Percentiles rank a stretch among this genome's conserved stretches.
Evolutionary conservation across 2,888 invertebrate genomes (phyloP).

Genomic region (Andrena hattorfiana): DNA sequence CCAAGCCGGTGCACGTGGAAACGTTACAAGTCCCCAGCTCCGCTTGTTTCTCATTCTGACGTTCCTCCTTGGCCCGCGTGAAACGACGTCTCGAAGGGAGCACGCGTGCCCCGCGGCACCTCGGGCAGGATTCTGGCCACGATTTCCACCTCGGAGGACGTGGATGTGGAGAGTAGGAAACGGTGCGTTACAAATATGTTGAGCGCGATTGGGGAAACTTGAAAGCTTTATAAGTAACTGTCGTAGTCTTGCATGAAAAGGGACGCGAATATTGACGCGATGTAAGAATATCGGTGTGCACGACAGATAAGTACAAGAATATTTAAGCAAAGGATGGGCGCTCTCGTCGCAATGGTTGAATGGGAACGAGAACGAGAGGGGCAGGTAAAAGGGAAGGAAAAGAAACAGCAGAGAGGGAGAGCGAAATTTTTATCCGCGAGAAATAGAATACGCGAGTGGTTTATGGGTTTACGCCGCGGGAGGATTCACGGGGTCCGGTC

Average conservation of each 20-base stretch:
- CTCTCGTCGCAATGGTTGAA: background rate
- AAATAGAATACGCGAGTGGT: slow-evolving; percentile 82
- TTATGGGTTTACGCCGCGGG: slow-evolving; percentile 78
- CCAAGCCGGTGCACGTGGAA: slow-evolving; percentile 45
- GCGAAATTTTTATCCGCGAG: slow-evolving; percentile 80
- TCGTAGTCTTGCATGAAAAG: too few relatives aligned
- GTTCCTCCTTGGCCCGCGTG: background rate
- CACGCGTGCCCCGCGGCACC: slow-evolving; percentile 28
- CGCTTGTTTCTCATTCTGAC: slow-evolving; percentile 64
- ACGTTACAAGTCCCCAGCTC: slow-evolving; percentile 47
- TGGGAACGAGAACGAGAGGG: background rate
- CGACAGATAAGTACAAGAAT: too few relatives aligned
- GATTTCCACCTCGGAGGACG: slow-evolving; percentile 39
- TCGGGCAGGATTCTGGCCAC: slow-evolving; percentile 4
- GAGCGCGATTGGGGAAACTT: too few relatives aligned
- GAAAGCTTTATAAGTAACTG: too few relatives aligned
- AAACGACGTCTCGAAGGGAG: background rate
- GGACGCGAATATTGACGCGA: too few relatives aligned
- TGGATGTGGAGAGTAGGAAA: slow-evolving; percentile 5
- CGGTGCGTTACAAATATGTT: background rate
- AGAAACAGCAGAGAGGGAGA: background rate
- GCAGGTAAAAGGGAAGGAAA: background rate
- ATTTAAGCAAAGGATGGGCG: background rate
- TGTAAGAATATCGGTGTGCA: too few relatives aligned
- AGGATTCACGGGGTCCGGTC: slow-evolving; percentile 65